phyloP scores from a whole-genome alignment of 2,888 invertebrate species.

The Leptopilina drosophilae region DNA sequence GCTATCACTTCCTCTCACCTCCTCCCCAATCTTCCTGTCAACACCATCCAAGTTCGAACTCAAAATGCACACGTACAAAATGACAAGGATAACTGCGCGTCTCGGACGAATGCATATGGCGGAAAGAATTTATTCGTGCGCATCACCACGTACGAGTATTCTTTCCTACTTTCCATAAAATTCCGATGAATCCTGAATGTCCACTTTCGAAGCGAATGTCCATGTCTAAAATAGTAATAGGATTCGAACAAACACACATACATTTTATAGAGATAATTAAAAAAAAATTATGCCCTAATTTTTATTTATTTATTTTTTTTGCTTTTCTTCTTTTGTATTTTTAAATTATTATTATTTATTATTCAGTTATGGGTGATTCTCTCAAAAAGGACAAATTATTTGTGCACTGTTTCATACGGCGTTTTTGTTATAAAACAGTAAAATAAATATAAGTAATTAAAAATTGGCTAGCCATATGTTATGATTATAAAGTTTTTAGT shows the following conservation, averaged over 20 bases:
- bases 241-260: slow-evolving; percentile 35
- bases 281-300: neutral
- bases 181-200: slow-evolving; percentile 68
- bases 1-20: slow-evolving; percentile 45
- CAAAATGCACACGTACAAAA: slow-evolving; percentile 49
- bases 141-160: slow-evolving; percentile 49
- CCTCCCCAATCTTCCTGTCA: neutral
- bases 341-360: no score
- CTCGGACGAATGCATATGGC: slow-evolving; percentile 29
- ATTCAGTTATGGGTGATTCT: no score
- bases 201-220: slow-evolving; percentile 48
- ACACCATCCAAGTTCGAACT: slow-evolving; percentile 2
- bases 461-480: no score
- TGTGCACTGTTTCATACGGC: no score
- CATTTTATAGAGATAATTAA: neutral
- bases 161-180: slow-evolving; percentile 72
- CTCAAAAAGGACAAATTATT: no score
- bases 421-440: no score
- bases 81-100: slow-evolving; percentile 42
- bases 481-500: no score
- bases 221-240: slow-evolving; percentile 24
- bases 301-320: no score
- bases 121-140: slow-evolving; percentile 40
- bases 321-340: no score
- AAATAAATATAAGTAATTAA: no score